A percentile compares a stretch with the other conserved stretches of the same genome.
These are phyloP conservation scores for Pogonognathellus flavescens DNA, from an alignment of 1,140 invertebrate genomes.

Conservation along the genomic window DNA sequence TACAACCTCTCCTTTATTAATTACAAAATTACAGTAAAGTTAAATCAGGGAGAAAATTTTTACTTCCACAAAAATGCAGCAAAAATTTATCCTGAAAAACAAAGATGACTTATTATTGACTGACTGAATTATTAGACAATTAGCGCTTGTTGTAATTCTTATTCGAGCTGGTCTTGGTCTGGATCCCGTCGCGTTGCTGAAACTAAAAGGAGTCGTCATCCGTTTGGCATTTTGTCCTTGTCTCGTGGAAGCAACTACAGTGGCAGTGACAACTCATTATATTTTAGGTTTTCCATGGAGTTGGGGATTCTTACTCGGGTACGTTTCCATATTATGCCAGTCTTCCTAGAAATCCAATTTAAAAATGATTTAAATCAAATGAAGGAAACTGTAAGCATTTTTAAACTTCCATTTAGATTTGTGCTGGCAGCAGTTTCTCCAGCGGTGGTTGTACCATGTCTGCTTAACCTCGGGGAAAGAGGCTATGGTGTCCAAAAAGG, in stretches of 20 bases:
- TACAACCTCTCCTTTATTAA: too few relatives aligned
- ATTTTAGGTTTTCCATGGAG: conserved; percentile 87
- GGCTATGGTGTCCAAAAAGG: conserved; percentile 94
- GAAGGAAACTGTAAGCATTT: background rate
- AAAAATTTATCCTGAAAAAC: too few relatives aligned
- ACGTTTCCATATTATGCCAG: conserved; percentile 51
- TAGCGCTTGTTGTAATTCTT: conserved; percentile 92
- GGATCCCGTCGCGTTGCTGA: conserved; percentile 86
- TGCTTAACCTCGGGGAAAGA: conserved; percentile 84
- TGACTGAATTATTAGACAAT: conserved; percentile 80
- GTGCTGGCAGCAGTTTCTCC: conserved; percentile 93
- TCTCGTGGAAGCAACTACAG: conserved; percentile 80
- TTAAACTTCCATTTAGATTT: conserved; percentile 72
- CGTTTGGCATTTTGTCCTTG: conserved; percentile 90
- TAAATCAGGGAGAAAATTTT: too few relatives aligned
- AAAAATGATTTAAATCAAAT: background rate
- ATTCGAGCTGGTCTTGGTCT: conserved; percentile 93
- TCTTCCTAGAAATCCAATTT: too few relatives aligned
- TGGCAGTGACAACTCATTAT: conserved; percentile 79
- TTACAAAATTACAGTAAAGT: too few relatives aligned
- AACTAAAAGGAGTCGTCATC: conserved; percentile 82
- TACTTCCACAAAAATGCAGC: too few relatives aligned
- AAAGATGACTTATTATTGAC: too few relatives aligned
- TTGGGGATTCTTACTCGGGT: conserved; percentile 89
- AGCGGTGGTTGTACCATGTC: conserved; percentile 92